These are phyloP conservation scores for Drosophila arawakana DNA, from an alignment of 1,140 invertebrate species.

Conservation along the genomic window DNA sequence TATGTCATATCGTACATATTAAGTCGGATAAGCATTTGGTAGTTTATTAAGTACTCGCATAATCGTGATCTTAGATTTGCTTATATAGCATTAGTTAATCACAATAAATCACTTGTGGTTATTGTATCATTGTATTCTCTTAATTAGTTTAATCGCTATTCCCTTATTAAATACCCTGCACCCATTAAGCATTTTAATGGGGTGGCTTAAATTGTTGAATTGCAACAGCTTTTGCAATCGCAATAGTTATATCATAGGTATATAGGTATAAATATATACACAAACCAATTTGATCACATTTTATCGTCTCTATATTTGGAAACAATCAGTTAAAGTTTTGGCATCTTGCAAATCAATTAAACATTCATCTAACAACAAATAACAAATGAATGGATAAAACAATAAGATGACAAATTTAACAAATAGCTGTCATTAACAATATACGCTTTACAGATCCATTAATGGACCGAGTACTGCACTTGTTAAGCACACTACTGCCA, in stretches of 20 bases:
- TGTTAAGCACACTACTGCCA: not conserved
- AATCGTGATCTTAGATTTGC: constrained; percentile 15
- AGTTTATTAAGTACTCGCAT: constrained; percentile 11
- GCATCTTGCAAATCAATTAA: constrained; percentile 2
- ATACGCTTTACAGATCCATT: constrained; percentile 29
- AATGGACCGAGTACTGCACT: not conserved
- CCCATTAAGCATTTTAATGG: not conserved
- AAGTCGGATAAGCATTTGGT: not conserved
- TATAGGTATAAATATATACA: not conserved
- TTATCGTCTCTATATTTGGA: too few species aligned
- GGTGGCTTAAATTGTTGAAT: not conserved
- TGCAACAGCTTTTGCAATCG: not conserved
- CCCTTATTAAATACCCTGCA: not conserved
- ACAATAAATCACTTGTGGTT: constrained; percentile 3
- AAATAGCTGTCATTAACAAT: constrained; percentile 23
- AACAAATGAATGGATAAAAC: constrained; percentile 14
- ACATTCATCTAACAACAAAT: not conserved
- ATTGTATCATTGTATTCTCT: not conserved
- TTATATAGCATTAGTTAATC: not conserved
- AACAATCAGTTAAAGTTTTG: not conserved
- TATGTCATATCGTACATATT: not conserved
- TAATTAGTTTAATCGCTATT: not conserved
- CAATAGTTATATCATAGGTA: not conserved
- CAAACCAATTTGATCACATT: not conserved
- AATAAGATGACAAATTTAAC: constrained; percentile 28